phyloP scores from a whole-genome alignment of 2,888 invertebrate species.

The Apotomis capreana region DNA sequence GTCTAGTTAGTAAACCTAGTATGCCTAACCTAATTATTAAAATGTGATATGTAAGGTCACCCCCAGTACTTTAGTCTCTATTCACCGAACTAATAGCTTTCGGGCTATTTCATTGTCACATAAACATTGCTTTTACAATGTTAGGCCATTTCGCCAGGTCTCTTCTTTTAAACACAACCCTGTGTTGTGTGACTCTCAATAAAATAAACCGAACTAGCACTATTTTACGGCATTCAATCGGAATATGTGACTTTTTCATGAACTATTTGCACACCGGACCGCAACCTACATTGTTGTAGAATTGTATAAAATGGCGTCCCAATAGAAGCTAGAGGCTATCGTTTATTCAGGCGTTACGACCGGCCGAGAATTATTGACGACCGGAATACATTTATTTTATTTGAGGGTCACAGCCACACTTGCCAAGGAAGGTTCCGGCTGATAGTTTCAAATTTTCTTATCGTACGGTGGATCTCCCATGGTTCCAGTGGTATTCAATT shows the following conservation, averaged over 20 bases:
- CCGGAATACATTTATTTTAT: conserved; percentile 11
- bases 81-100: too few relatives aligned
- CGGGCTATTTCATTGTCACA: too few relatives aligned
- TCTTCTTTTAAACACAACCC: too few relatives aligned
- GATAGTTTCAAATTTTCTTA: not conserved
- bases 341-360: not conserved
- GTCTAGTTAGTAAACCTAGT: too few relatives aligned
- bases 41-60: too few relatives aligned
- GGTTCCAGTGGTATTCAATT: too few relatives aligned
- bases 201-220: not conserved
- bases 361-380: conserved; percentile 4
- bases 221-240: not conserved
- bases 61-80: too few relatives aligned
- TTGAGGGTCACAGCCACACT: not conserved
- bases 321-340: not conserved
- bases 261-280: not conserved
- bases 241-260: not conserved
- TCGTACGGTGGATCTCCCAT: too few relatives aligned
- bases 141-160: too few relatives aligned
- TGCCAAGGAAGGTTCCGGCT: not conserved
- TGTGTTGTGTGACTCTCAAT: not conserved
- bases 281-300: not conserved
- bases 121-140: too few relatives aligned
- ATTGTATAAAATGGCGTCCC: not conserved
- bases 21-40: too few relatives aligned